Base-by-base conservation (phyloP, 2,888 invertebrate species). In the Hedya salicella region DNA sequence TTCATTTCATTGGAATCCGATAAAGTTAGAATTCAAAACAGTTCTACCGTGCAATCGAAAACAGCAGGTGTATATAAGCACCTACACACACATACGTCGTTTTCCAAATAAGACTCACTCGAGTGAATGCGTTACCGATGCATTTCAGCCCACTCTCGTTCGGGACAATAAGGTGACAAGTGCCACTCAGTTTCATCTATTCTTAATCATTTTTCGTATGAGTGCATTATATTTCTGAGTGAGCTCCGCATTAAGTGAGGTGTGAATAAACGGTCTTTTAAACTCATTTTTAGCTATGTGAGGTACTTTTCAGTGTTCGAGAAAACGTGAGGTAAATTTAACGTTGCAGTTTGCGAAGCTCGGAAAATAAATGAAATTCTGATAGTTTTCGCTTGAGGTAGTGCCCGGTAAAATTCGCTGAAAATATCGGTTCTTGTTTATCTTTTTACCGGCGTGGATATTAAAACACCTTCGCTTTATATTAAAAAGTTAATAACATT, bases 181-280 rank as follows among this genome's bases (percentile, higher is more conserved):
- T 11, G 36, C 36, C 36, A 25, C 5, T 36, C 8, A 8, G 11
- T 36, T 36, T 8, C 8, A 36, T 36, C 6, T 9, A 36, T 9
- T 36, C 36, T 36, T 36, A 36, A 36, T 9, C 36, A 3, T 25
- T 9, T 36, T 9, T 36, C 13, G 36, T 25, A 11, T 36, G 36
- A 36, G 9, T 36, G 36, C 36, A 11, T 11, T n/a, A n/a, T n/a
- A n/a, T n/a, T n/a, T 36, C 36, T 11, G 36, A 36, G 36, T 36
- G 8, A 8, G 36, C 9, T 36, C 36, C 9, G n/a, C 16, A 19
- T 46, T 17, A 16, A 52, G 25, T 54, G 6, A 16, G 17, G 40
- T 30, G 50, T 39, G 42, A 42, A 21, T 13, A 32, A 61, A 17
- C 16, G 30, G 16, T 17, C 25, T 61, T 50, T 61, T 50, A 60